Percentiles rank a stretch among this genome's conserved stretches.
Evolutionary conservation across 2,888 invertebrate species (phyloP).

Genomic region (Ichneumoninae sp.): DNA sequence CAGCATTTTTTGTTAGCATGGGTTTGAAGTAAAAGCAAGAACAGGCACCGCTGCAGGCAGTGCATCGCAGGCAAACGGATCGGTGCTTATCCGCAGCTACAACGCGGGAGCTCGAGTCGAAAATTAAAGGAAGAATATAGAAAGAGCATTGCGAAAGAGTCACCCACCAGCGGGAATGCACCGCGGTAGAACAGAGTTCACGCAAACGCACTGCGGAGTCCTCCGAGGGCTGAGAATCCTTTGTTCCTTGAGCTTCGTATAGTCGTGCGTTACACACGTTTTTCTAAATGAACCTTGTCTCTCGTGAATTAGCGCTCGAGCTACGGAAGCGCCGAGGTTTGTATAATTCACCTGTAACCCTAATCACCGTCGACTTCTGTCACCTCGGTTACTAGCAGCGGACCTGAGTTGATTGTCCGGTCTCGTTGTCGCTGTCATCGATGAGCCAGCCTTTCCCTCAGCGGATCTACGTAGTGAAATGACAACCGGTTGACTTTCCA

Average conservation of each 20-base stretch:
- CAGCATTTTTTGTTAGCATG: constrained; percentile 1
- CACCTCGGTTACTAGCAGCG: neutral
- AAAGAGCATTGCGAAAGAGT: neutral
- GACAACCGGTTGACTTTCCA: too few species aligned
- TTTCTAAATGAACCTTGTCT: constrained; percentile 31
- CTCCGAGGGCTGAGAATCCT: constrained; percentile 42
- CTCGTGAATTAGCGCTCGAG: constrained; percentile 42
- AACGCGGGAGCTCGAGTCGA: constrained; percentile 11
- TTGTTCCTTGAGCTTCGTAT: constrained; percentile 54
- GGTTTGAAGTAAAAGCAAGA: constrained; percentile 1
- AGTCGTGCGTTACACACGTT: constrained; percentile 43
- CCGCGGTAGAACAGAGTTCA: constrained; percentile 37
- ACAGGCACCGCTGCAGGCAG: neutral
- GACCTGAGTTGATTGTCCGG: neutral
- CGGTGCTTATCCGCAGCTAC: neutral
- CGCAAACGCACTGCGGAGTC: constrained; percentile 33
- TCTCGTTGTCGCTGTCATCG: neutral
- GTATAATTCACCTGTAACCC: constrained; percentile 13
- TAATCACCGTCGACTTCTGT: constrained; percentile 25
- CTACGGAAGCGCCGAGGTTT: constrained; percentile 18
- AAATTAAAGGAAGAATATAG: neutral
- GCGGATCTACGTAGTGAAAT: neutral
- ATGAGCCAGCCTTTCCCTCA: neutral
- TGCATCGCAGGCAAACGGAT: neutral
- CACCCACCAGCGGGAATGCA: constrained; percentile 10